Percentiles rank a stretch among this genome's conserved stretches.
phyloP scores from a whole-genome alignment of 2,888 invertebrate genomes.

The Pollenia angustigena region DNA sequence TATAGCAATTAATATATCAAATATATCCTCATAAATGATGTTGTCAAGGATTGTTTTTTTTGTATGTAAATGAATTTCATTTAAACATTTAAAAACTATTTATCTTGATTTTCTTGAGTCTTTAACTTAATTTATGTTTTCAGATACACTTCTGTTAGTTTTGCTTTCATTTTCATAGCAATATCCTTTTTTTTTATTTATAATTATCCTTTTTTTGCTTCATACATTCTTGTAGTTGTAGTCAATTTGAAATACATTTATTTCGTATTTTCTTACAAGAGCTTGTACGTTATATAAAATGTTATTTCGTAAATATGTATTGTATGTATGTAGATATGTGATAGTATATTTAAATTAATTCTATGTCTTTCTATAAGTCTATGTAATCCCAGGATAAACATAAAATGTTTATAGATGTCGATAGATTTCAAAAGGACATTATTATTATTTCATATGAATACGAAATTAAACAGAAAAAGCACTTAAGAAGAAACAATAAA shows the following conservation, averaged over 20 bases:
- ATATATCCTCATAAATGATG: not conserved
- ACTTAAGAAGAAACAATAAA: conserved; percentile 25
- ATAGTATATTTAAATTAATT: conserved; percentile 62
- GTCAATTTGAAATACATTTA: conserved; percentile 36
- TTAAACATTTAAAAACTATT: conserved; percentile 6
- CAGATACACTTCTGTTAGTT: conserved; percentile 30
- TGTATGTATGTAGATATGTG: not conserved
- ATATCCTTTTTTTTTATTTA: conserved; percentile 52
- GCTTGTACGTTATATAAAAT: not conserved
- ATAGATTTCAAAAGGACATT: conserved; percentile 47
- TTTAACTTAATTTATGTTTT: conserved; percentile 43
- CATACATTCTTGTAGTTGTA: not conserved
- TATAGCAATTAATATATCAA: not conserved
- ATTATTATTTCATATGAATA: conserved; percentile 37
- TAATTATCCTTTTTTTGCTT: conserved; percentile 14
- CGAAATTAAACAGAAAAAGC: conserved; percentile 33
- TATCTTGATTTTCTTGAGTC: conserved; percentile 40
- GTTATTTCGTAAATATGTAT: conserved; percentile 3
- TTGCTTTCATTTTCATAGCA: not conserved
- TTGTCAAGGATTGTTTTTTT: not conserved
- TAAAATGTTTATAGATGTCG: conserved; percentile 42
- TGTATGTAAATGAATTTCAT: conserved; percentile 13
- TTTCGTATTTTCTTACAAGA: not conserved
- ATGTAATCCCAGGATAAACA: conserved; percentile 63
- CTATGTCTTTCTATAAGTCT: conserved; percentile 44